These are phyloP conservation scores for Phrynocephalus vlangalii DNA, from an alignment of 2,797 vertebrate genomes.

Conservation along the genomic window DNA sequence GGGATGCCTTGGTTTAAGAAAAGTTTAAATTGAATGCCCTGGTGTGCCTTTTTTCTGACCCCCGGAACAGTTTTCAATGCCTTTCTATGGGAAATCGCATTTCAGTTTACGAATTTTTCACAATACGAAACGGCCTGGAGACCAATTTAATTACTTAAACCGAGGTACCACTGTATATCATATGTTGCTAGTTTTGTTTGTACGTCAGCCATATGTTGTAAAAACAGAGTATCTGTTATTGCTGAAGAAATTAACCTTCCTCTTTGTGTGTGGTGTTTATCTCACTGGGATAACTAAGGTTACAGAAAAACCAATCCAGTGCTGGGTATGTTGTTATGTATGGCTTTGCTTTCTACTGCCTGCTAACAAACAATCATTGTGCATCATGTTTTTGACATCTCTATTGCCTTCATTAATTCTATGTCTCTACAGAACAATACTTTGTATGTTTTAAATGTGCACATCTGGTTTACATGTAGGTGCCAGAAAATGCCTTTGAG, in stretches of 20 bases:
- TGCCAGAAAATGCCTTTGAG: background rate
- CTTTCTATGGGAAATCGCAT: no score
- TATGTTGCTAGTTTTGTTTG: background rate
- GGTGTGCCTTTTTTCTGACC: no score
- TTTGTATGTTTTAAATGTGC: background rate
- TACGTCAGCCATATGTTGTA: background rate
- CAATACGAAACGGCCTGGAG: no score
- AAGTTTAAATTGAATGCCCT: no score
- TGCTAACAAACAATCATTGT: slow-evolving; percentile 32
- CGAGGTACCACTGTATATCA: no score
- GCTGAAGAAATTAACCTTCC: background rate
- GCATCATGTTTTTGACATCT: background rate
- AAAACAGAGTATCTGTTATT: background rate
- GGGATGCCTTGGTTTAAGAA: no score
- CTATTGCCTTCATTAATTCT: background rate
- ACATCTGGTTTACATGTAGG: background rate
- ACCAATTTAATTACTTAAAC: no score
- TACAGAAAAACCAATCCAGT: background rate
- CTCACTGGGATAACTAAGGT: background rate
- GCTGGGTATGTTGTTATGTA: background rate
- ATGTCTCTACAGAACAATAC: slow-evolving; percentile 18
- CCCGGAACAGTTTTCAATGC: no score
- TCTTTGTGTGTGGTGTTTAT: background rate
- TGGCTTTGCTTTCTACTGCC: slow-evolving; percentile 31
- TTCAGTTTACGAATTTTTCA: no score